Conservation (phyloP, 1,140 invertebrate species). For the Neoseiulus cucumeris region DNA sequence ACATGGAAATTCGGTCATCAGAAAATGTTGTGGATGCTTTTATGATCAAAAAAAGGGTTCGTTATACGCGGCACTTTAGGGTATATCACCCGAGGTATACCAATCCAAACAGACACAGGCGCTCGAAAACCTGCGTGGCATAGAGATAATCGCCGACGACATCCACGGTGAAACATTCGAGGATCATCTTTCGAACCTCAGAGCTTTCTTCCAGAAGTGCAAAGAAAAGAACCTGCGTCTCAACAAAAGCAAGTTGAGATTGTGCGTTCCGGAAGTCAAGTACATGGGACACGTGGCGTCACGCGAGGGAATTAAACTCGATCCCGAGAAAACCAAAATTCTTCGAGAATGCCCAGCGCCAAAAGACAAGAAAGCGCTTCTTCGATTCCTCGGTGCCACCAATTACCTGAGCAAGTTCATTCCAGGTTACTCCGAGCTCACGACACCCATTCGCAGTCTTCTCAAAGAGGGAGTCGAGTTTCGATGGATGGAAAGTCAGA, state of each 20-base stretch:
- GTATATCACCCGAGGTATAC: too few species aligned
- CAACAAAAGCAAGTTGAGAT: background rate
- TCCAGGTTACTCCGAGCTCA: slow-evolving; percentile 24
- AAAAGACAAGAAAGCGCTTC: too few species aligned
- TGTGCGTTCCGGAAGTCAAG: background rate
- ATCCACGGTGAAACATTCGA: background rate
- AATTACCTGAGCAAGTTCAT: slow-evolving; percentile 27
- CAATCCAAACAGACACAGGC: slow-evolving; percentile 13
- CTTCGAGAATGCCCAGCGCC: too few species aligned
- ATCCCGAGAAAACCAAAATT: too few species aligned
- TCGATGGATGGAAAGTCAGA: too few species aligned
- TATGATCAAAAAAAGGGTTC: too few species aligned
- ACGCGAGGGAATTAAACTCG: slow-evolving; percentile 25
- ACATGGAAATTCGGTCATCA: too few species aligned
- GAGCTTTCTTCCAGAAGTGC: background rate
- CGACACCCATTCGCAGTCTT: slow-evolving; percentile 18
- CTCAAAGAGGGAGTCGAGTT: slow-evolving; percentile 16
- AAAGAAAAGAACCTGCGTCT: background rate
- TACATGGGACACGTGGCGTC: slow-evolving; percentile 18
- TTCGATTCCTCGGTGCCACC: slow-evolving; percentile 24
- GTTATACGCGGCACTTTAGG: too few species aligned
- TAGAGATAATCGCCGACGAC: background rate
- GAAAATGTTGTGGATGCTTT: too few species aligned
- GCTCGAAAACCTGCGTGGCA: slow-evolving; percentile 1
- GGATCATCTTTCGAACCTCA: background rate